phyloP scores from a whole-genome alignment of 2,113 vertebrate species.

The Datnioides undecimradiatus region DNA sequence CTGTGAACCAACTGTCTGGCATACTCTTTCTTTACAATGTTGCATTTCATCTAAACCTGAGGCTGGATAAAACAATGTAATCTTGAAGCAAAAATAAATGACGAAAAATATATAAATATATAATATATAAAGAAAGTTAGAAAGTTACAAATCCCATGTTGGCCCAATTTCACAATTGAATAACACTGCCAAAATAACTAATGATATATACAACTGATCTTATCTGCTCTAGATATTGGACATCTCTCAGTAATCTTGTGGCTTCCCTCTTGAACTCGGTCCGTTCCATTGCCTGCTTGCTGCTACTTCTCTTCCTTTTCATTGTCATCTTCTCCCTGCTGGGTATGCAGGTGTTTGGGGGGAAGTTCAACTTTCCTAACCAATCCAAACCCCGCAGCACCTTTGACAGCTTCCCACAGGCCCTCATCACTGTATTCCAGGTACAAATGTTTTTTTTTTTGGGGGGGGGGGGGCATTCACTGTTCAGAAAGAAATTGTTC shows the following conservation, averaged over 20 bases:
- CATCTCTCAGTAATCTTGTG: conserved; percentile 88
- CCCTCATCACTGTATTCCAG: conserved; percentile 96
- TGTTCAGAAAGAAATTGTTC: not conserved
- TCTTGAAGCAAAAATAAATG: no score
- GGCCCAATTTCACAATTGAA: not conserved
- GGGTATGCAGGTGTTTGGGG: conserved; percentile 89
- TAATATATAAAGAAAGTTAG: no score
- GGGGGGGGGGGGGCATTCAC: no score
- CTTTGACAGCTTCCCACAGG: conserved; percentile 94
- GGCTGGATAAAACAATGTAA: no score
- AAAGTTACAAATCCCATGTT: not conserved
- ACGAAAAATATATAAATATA: no score
- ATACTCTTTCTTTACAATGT: no score
- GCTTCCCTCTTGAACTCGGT: conserved; percentile 91
- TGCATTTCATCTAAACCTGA: no score
- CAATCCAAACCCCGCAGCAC: conserved; percentile 89
- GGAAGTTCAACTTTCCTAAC: conserved; percentile 91
- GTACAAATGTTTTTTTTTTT: conserved; percentile 64
- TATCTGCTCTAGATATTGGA: conserved; percentile 88
- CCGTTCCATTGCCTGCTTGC: conserved; percentile 92
- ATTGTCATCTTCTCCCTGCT: conserved; percentile 92
- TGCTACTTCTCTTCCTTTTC: conserved; percentile 95
- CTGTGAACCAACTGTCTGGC: not conserved
- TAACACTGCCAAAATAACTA: not conserved
- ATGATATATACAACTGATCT: not conserved